Evolutionary conservation across 2,888 invertebrate species (phyloP).

Genomic region (Micoletzkya japonica): DNA sequence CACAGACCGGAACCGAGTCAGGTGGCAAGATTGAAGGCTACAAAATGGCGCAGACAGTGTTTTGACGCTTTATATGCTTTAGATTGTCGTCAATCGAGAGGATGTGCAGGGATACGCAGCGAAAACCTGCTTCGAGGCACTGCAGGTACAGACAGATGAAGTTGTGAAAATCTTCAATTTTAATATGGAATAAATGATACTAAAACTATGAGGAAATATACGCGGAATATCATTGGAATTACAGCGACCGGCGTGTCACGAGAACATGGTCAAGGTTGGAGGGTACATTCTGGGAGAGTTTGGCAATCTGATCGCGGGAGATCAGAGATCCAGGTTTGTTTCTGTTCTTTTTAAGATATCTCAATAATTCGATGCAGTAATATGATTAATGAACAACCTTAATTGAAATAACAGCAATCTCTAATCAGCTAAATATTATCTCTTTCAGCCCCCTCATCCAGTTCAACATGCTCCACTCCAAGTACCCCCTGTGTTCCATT

Average conservation of each 20-base stretch:
- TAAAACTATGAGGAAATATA: background rate
- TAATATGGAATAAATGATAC: background rate
- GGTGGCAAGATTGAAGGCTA: too few relatives aligned
- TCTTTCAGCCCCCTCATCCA: conserved; percentile 84
- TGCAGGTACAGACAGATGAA: conserved; percentile 35
- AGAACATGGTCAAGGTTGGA: conserved; percentile 99
- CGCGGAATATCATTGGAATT: too few relatives aligned
- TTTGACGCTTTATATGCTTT: too few relatives aligned
- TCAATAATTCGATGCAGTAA: too few relatives aligned
- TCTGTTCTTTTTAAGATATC: background rate
- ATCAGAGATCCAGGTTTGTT: conserved; percentile 78
- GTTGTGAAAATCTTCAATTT: background rate
- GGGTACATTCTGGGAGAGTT: conserved; percentile 99
- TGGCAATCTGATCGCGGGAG: conserved; percentile 98
- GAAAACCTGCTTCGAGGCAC: conserved; percentile 91
- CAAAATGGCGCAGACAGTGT: too few relatives aligned
- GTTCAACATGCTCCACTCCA: conserved; percentile 96
- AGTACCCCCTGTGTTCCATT: conserved; percentile 95
- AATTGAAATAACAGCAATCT: background rate
- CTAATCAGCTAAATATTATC: background rate
- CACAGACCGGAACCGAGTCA: too few relatives aligned
- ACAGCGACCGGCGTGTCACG: conserved; percentile 98
- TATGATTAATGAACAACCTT: too few relatives aligned
- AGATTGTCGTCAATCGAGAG: conserved; percentile 98
- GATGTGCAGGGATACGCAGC: conserved; percentile 99